Evolutionary conservation across 2,888 invertebrate species (phyloP).

Genomic region (Neria commutata): DNA sequence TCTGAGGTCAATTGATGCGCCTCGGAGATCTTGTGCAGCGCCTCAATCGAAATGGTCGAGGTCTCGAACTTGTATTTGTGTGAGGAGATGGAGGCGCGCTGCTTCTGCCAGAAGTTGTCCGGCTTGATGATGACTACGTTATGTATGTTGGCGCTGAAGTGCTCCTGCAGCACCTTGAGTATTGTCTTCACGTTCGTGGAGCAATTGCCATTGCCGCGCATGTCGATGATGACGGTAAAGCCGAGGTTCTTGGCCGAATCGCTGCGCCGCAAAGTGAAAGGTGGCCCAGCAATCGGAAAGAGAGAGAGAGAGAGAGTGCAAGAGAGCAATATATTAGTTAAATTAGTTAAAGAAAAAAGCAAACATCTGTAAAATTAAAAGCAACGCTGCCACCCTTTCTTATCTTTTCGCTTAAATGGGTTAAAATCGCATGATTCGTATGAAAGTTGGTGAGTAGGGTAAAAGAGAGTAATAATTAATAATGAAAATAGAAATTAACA

Average conservation of each 20-base stretch:
- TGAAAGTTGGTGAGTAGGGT: no score
- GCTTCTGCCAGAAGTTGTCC: constrained; percentile 99
- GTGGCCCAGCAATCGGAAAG: not conserved
- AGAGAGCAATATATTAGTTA: no score
- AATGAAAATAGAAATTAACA: not conserved
- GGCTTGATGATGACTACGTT: constrained; percentile 97
- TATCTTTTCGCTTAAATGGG: no score
- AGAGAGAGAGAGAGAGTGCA: not conserved
- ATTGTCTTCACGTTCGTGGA: constrained; percentile 97
- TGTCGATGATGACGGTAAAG: constrained; percentile 96
- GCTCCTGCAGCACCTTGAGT: constrained; percentile 94
- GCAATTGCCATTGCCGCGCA: constrained; percentile 83
- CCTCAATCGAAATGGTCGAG: constrained; percentile 94
- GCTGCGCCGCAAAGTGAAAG: constrained; percentile 39
- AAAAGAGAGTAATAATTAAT: not conserved
- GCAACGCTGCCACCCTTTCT: no score
- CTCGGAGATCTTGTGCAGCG: constrained; percentile 91
- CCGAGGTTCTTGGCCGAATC: constrained; percentile 71
- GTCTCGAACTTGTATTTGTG: constrained; percentile 99
- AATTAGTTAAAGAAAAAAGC: no score
- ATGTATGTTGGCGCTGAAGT: constrained; percentile 90
- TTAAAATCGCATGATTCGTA: no score
- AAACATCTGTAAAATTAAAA: no score
- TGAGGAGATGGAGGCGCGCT: constrained; percentile 94
- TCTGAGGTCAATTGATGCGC: constrained; percentile 90